Percentiles rank a stretch among this genome's conserved stretches.
These are phyloP conservation scores for Henricia sp. DNA, from an alignment of 53 echinoderm and acorn worm species.

Conservation along the genomic window DNA sequence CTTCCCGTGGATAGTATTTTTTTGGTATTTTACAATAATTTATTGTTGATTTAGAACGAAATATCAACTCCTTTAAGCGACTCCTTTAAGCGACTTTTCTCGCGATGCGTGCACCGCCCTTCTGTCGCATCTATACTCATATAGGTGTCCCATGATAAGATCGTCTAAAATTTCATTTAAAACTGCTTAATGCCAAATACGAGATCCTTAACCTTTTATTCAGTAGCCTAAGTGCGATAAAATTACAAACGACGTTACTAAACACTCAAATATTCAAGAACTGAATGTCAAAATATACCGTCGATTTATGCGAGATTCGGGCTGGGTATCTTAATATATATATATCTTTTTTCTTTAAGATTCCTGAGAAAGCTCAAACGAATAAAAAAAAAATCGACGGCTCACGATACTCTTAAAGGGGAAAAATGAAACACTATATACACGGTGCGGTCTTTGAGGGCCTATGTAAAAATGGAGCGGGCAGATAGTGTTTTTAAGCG, in stretches of 20 bases:
- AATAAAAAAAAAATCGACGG: slow-evolving; percentile 22
- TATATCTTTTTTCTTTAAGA: not conserved
- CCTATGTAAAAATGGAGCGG: slow-evolving; percentile 30
- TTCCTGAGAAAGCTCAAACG: not conserved
- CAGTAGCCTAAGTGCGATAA: slow-evolving; percentile 11
- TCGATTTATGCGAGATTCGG: no score
- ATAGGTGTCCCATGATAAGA: not conserved
- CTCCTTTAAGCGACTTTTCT: no score
- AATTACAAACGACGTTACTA: slow-evolving; percentile 17
- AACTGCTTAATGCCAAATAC: not conserved
- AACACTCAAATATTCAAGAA: slow-evolving; percentile 26
- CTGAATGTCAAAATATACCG: slow-evolving; percentile 22
- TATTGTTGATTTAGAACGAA: no score
- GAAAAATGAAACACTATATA: slow-evolving; percentile 54
- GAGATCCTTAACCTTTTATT: slow-evolving; percentile 30
- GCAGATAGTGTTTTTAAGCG: slow-evolving; percentile 44
- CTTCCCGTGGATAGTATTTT: no score
- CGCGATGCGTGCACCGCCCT: no score
- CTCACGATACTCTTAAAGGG: not conserved
- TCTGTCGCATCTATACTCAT: no score
- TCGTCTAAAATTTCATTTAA: not conserved
- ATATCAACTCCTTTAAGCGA: no score
- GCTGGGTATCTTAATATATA: not conserved
- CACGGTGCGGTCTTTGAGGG: not conserved
- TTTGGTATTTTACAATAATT: no score